These are phyloP conservation scores for Mastacembelus armatus DNA, from an alignment of 2,797 vertebrate species.

Conservation along the genomic window DNA sequence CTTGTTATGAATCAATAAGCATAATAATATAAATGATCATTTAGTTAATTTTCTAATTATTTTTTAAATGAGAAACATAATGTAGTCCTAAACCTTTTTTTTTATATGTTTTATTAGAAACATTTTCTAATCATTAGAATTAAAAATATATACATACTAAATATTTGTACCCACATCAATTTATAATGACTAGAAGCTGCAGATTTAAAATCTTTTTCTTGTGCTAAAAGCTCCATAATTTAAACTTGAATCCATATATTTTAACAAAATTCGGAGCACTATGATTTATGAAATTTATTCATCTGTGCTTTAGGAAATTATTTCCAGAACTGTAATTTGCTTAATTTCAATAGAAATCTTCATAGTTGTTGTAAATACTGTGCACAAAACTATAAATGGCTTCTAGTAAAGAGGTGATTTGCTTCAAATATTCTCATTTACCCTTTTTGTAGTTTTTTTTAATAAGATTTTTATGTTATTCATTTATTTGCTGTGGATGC, in stretches of 20 bases:
- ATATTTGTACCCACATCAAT: conserved; percentile 21
- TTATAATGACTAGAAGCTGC: neutral
- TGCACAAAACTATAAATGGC: conserved; percentile 8
- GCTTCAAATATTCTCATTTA: conserved; percentile 5
- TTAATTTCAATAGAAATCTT: conserved; percentile 5
- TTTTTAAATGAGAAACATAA: conserved; percentile 36
- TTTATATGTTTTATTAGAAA: conserved; percentile 10
- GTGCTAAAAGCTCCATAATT: neutral
- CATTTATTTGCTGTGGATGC: conserved; percentile 26
- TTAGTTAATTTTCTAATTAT: conserved; percentile 33
- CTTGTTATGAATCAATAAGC: conserved; percentile 53
- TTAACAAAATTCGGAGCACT: neutral
- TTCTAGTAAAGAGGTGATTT: conserved; percentile 19
- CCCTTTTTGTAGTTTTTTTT: neutral
- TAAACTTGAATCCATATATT: conserved; percentile 7
- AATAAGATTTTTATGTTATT: neutral
- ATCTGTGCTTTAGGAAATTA: neutral
- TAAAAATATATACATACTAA: conserved; percentile 8
- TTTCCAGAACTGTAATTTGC: conserved; percentile 8
- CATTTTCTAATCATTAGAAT: conserved; percentile 10
- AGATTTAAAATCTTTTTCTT: conserved; percentile 5
- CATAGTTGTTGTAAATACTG: neutral
- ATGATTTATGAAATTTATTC: conserved; percentile 5
- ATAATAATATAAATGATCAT: conserved; percentile 55
- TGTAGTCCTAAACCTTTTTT: conserved; percentile 16